Conservation (phyloP, 2,113 vertebrate species). For the Cyprinodon tularosa region DNA sequence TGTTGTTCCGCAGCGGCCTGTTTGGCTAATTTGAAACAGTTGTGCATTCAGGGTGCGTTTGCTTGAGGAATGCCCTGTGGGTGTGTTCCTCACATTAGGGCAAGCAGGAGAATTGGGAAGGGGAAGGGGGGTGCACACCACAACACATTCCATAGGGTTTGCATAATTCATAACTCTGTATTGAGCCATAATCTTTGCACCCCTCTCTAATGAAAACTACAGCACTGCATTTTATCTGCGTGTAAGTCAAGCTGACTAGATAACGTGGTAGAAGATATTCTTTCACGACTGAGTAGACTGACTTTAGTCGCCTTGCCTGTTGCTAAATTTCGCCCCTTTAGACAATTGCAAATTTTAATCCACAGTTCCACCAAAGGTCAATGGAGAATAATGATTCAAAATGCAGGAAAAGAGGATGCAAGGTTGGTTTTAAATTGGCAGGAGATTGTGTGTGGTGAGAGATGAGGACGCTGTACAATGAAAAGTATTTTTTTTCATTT, state of each 20-base stretch:
- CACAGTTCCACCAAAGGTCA: conserved; percentile 62
- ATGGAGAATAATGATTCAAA: conserved; percentile 33
- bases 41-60: conserved; percentile 17
- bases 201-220: conserved; percentile 70
- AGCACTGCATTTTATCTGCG: conserved; percentile 56
- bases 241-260: conserved; percentile 56
- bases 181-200: conserved; percentile 73
- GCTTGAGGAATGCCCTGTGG: conserved; percentile 39
- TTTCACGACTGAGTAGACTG: conserved; percentile 54
- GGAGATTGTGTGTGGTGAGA: conserved; percentile 7
- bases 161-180: conserved; percentile 72
- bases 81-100: conserved; percentile 49
- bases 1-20: background rate
- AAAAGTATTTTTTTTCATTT: background rate
- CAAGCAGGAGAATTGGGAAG: conserved; percentile 33
- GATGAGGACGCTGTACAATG: conserved; percentile 5
- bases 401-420: background rate
- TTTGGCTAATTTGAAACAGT: conserved; percentile 41
- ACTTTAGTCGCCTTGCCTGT: conserved; percentile 32
- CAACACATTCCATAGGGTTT: conserved; percentile 47
- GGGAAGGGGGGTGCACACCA: background rate
- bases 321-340: conserved; percentile 28
- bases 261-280: conserved; percentile 51
- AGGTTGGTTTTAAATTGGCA: conserved; percentile 2
- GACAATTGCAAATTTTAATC: conserved; percentile 49